Evolutionary conservation across 2,797 vertebrate genomes (phyloP), one percentile per base, ranked within the genome.

Genomic region (Eurystomus glaucurus): DNA sequence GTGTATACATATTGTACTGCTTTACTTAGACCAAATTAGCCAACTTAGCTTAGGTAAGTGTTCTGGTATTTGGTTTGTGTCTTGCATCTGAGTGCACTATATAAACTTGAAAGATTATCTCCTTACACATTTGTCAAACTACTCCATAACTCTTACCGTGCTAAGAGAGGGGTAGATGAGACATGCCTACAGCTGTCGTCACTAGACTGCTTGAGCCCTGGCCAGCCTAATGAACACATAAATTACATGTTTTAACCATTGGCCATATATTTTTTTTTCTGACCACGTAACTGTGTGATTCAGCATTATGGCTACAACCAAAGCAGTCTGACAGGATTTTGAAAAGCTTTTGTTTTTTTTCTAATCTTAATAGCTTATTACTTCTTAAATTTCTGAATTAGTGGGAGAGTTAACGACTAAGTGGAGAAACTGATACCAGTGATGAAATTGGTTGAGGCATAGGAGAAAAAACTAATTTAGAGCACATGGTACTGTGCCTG

Each of bases 291-390:
- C 23, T 51, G 25, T 75, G 35, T 80, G 17, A 22, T 35, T 88
- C 31, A n/a, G 48, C 22, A 5, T 86, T 88, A 84, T 1, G 28
- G 39, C 52, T 85, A 8, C 16, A 60, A 5, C 64, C 54, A 66
- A 37, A 83, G 37, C 78, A 61, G 25, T 55, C 21, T 68, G 74
- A 76, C 1, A 90, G 37, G 33, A 37, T 81, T 84, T 86, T 37
- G 23, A 78, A 80, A 93, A 74, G 76, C 23, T 71, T 66, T 90
- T 70, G 54, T 25, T 15, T 35, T 78, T 91, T 93, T 89, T 75
- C 43, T 90, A 46, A 65, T 91, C 23, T 3, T 69, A 88, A 88
- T 46, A 62, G 45, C 18, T 74, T 35, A 55, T 69, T 39, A 41
- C 69, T 43, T 77, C n/a, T 55, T 72, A 61, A 29, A 69, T 90